Conservation (phyloP, 2,113 vertebrate species). For the Paracanthobrama guichenoti region DNA sequence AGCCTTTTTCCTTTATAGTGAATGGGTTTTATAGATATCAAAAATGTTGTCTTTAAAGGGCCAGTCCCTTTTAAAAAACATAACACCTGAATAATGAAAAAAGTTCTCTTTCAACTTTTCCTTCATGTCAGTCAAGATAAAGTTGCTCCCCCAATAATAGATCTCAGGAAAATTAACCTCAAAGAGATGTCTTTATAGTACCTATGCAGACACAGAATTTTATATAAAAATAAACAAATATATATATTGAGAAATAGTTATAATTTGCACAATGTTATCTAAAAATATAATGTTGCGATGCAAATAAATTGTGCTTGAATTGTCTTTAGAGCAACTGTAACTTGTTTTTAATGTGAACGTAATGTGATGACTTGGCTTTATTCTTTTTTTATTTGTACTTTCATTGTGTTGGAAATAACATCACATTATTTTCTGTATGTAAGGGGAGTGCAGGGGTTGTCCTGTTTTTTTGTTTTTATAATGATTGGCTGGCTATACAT, state of each 20-base stretch:
- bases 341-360: constrained; percentile 17
- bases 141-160: not conserved
- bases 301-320: not conserved
- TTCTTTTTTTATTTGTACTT: not conserved
- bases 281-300: constrained; percentile 11
- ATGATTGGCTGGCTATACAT: not conserved
- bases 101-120: not conserved
- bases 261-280: not conserved
- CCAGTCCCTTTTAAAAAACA: not conserved
- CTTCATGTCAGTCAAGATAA: not conserved
- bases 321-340: not conserved
- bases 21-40: not conserved
- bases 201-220: constrained; percentile 16
- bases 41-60: not conserved
- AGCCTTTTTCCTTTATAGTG: not conserved
- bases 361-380: not conserved
- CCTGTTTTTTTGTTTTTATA: not conserved
- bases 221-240: constrained; percentile 10
- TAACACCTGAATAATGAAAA: not conserved
- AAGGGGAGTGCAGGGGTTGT: constrained; percentile 2
- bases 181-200: not conserved
- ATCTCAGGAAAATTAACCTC: constrained; percentile 34
- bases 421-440: constrained; percentile 1
- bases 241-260: not conserved
- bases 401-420: not conserved